A percentile compares a stretch with the other conserved stretches of the same genome.
phyloP scores from a whole-genome alignment of 30 jellyfish, hydroid and myxozoan species.

The Rhopilema esculentum region DNA sequence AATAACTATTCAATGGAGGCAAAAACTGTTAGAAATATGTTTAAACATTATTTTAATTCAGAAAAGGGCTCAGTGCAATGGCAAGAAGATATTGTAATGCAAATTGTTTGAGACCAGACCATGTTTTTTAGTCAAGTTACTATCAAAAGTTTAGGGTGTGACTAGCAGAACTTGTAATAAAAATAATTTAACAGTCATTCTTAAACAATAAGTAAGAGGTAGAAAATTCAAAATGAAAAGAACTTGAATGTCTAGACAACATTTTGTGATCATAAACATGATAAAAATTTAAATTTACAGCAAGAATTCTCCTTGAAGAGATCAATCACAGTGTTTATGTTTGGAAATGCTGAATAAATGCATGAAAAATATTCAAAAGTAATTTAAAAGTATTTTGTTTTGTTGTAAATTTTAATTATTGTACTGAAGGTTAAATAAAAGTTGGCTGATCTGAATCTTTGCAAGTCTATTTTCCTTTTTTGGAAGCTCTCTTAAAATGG shows the following conservation, averaged over 20 bases:
- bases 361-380: too few species aligned
- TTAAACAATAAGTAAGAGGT: too few species aligned
- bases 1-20: conserved; percentile 53
- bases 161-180: too few species aligned
- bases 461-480: conserved; percentile 31
- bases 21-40: background rate
- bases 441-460: conserved; percentile 14
- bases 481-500: background rate
- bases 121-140: background rate
- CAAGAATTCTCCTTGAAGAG: too few species aligned
- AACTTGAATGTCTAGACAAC: too few species aligned
- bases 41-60: conserved; percentile 35
- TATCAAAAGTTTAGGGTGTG: background rate
- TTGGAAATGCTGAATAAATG: background rate
- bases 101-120: background rate
- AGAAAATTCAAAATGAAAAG: too few species aligned
- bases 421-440: conserved; percentile 24
- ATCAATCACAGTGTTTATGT: background rate
- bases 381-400: too few species aligned
- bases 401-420: background rate
- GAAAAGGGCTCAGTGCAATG: conserved; percentile 62
- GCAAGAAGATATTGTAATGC: conserved; percentile 22
- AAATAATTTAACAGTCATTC: too few species aligned
- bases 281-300: too few species aligned
- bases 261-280: too few species aligned